These are phyloP conservation scores for Andricus grossulariae DNA, from an alignment of 1,140 invertebrate species.

Conservation along the genomic window DNA sequence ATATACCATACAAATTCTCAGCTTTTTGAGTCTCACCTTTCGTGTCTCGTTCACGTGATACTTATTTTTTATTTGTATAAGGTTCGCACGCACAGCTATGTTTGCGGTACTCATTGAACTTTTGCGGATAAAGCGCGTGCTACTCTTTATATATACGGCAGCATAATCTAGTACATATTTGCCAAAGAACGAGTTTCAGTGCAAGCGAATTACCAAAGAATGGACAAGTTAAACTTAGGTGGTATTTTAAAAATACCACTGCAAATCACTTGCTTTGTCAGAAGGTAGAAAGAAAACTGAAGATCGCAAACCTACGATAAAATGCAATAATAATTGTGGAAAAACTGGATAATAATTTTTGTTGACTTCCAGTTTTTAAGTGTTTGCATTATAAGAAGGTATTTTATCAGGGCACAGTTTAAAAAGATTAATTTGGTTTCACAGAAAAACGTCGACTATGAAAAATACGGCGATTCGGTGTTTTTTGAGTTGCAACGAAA, in stretches of 20 bases:
- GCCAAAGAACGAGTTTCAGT: slow-evolving; percentile 8
- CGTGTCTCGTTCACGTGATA: slow-evolving; percentile 16
- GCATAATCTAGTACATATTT: not conserved
- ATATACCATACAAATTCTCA: not conserved
- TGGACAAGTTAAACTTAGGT: slow-evolving; percentile 17
- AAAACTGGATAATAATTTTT: too few relatives aligned
- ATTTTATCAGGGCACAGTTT: too few relatives aligned
- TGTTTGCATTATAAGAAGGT: too few relatives aligned
- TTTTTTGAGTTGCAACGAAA: too few relatives aligned
- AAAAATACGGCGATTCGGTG: too few relatives aligned
- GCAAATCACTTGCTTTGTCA: slow-evolving; percentile 3
- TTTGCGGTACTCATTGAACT: slow-evolving; percentile 17
- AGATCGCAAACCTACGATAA: not conserved
- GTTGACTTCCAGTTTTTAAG: too few relatives aligned
- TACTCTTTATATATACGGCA: not conserved
- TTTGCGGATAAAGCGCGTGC: slow-evolving; percentile 9
- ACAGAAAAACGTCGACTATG: too few relatives aligned
- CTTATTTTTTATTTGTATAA: slow-evolving; percentile 7
- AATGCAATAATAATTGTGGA: not conserved
- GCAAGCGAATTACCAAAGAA: slow-evolving; percentile 7
- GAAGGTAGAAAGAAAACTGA: not conserved
- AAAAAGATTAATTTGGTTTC: too few relatives aligned
- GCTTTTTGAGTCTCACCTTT: not conserved
- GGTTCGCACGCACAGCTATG: slow-evolving; percentile 10
- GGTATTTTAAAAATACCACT: slow-evolving; percentile 5